Conservation (phyloP, 1,140 invertebrate species). For the Trichoplusia ni region DNA sequence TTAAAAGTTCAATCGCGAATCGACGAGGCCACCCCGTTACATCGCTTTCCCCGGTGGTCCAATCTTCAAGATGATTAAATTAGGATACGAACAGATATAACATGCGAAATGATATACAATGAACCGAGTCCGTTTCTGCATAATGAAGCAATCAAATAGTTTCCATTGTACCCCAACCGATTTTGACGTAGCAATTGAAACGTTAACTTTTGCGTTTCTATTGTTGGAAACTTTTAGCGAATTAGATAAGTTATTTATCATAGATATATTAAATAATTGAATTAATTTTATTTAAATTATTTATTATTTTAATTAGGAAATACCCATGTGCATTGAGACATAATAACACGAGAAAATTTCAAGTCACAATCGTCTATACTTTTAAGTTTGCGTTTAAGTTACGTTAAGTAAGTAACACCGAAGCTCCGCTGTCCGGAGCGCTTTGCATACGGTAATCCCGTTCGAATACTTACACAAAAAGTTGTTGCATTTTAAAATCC, state of each 20-base stretch:
- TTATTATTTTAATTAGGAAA: too few species aligned
- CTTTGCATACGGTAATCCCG: slow-evolving; percentile 71
- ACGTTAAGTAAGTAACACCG: slow-evolving; percentile 34
- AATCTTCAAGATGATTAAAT: slow-evolving; percentile 80
- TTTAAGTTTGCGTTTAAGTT: slow-evolving; percentile 43
- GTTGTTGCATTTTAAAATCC: slow-evolving; percentile 78
- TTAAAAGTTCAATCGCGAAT: slow-evolving; percentile 59
- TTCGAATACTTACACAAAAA: slow-evolving; percentile 67
- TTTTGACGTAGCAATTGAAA: slow-evolving; percentile 47
- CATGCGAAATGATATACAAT: slow-evolving; percentile 80
- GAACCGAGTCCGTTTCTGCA: slow-evolving; percentile 66
- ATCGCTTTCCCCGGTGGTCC: slow-evolving; percentile 71
- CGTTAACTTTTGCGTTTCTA: slow-evolving; percentile 46
- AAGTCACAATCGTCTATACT: slow-evolving; percentile 7
- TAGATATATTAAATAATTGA: too few species aligned
- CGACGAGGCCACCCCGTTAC: slow-evolving; percentile 61
- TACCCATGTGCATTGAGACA: too few species aligned
- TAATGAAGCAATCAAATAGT: slow-evolving; percentile 79
- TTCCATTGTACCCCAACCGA: slow-evolving; percentile 57
- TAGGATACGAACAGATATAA: slow-evolving; percentile 76
- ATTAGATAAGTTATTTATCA: too few species aligned
- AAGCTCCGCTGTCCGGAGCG: slow-evolving; percentile 35
- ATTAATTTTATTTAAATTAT: too few species aligned
- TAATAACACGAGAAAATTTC: too few species aligned
- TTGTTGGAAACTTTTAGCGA: background rate